Base-by-base conservation (phyloP, 2,113 vertebrate genomes). In the Orthonyx spaldingii region DNA sequence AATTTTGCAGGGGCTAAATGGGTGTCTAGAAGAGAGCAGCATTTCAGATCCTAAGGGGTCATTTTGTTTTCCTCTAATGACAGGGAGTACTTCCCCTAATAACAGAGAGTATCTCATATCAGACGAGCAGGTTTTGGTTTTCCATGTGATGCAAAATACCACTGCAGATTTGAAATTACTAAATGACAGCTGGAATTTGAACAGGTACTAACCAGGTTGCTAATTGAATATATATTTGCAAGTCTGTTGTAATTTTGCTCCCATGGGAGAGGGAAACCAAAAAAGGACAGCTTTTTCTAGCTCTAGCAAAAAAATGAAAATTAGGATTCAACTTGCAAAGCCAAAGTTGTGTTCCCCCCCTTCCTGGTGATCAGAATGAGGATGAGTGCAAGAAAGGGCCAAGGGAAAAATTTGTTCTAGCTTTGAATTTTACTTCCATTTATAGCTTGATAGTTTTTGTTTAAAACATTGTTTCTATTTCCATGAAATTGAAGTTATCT, bases 11-110 rank as follows among this genome's bases (percentile, higher is more conserved):
- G 72, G 11, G 8, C 80, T 93, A 70, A 89, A 70, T 5, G 12
- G 41, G 6, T 88, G 24, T 55, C 30, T 84, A 10, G 55, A 37
- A 80, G 21, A 63, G 52, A 55, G 47, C 66, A 93, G 63, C 32
- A 76, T 74, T 84, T 33, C 80, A 71, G 68, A 52, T 91, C 59
- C 46, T 65, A 76, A 13, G 27, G 42, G 53, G 12, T 35, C 26
- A 21, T 83, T 92, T 95, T 92, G 20, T 41, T 91, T 95, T 94
- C 50, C 57, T 27, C 74, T 78, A 44, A 56, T 93, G 55, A 56
- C 30, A 61, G 18, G 7, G 18, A 42, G 4, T 33, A 47, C 68
- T 60, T 55, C 18, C 30, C 11, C 55, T 75, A 53, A 59, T 90
- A 69, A 33, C 44, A 60, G n/a, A 39, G 33, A 87, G 9, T 71